Base-by-base conservation (phyloP, 2,797 vertebrate genomes). In the Coccyzus lansbergi region DNA sequence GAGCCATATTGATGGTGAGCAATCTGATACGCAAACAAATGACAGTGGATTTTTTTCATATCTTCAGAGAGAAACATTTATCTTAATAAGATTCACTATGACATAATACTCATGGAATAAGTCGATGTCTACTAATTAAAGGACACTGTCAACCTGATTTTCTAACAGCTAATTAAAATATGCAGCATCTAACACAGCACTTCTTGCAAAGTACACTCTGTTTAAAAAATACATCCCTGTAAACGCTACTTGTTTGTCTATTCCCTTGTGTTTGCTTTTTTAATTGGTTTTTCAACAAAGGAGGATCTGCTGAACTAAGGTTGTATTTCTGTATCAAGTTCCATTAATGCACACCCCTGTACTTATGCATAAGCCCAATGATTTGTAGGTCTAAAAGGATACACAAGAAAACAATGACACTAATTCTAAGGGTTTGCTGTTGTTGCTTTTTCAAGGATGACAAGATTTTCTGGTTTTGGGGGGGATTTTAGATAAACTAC, bases 51-150 rank as follows among this genome's bases (percentile, higher is more conserved):
- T 92, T 91, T 94, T 93, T 83, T 42, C 65, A 7, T 87, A 82
- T 94, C 92, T 96, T 93, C 94, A 95, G 90, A 96, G 94, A 83
- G 93, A 96, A 96, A 95, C 79, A 95, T 97, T 96, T 95, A 95
- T 96, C 93, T 95, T 95, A 97, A 90, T 96, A 95, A 91, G 93
- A 96, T 90, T 95, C 92, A 88, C 87, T 96, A 62, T 90, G 88
- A 89, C 77, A 71, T 92, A 95, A 95, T 80, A 93, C 63, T 94
- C 0, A 7, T 91, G 55, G 91, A 96, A 82, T 93, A 95, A 96
- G 87, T 94, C 92, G 90, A 94, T 91, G 92, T 94, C 94, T 97
- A 64, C 84, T 96, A 96, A 97, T 96, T 96, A 97, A 96, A 94
- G 94, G 95, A 96, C 92, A 95, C 64, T 71, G 84, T 90, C 93